Conservation (phyloP, 2,113 vertebrate genomes). For the Ctenodactylus gundi region DNA sequence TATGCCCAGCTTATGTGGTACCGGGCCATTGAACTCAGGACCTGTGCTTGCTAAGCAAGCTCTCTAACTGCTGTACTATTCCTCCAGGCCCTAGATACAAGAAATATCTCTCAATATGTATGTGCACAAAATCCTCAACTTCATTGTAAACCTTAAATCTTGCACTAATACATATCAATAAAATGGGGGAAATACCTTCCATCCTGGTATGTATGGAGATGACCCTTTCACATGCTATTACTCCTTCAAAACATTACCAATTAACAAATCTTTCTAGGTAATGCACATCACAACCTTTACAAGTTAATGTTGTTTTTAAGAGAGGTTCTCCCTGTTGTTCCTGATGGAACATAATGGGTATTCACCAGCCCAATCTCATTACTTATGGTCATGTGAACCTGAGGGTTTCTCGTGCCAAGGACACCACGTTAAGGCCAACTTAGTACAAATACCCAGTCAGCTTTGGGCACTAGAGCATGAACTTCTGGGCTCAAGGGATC, state of each 20-base stretch:
- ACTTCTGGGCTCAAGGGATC: background rate
- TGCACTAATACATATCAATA: too few species aligned
- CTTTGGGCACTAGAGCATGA: background rate
- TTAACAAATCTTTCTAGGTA: slow-evolving; percentile 31
- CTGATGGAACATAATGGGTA: background rate
- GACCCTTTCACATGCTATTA: background rate
- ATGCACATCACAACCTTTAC: background rate
- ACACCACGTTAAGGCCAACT: background rate
- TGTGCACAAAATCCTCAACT: too few species aligned
- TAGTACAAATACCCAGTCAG: background rate
- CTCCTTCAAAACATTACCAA: background rate
- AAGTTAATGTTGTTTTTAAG: background rate
- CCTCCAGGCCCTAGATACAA: too few species aligned
- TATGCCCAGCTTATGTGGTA: too few species aligned
- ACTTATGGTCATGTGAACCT: background rate
- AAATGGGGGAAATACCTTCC: background rate
- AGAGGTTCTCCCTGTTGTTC: background rate
- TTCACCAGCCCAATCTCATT: background rate
- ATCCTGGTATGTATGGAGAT: background rate
- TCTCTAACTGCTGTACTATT: too few species aligned
- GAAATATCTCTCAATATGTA: too few species aligned
- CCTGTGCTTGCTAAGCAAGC: too few species aligned
- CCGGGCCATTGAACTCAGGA: too few species aligned
- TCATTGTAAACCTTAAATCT: too few species aligned
- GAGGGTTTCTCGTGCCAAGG: background rate